These are phyloP conservation scores for Temnothorax rugatulus DNA, from an alignment of 2,888 invertebrate genomes.

Conservation along the genomic window DNA sequence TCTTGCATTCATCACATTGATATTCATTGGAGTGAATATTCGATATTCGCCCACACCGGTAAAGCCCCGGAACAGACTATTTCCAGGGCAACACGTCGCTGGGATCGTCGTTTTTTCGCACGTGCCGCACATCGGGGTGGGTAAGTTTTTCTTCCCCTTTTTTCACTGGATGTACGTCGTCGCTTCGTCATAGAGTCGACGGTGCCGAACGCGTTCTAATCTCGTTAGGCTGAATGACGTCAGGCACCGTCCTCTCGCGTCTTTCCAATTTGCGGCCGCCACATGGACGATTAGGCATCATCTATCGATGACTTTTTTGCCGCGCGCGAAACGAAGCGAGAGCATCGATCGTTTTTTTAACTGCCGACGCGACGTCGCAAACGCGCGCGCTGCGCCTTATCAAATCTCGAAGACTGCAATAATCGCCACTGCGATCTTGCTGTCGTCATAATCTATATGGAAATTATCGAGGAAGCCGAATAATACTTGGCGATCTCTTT, in stretches of 20 bases:
- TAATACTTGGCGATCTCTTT: not conserved
- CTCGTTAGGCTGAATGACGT: slow-evolving; percentile 60
- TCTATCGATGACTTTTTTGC: slow-evolving; percentile 44
- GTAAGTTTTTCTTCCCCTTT: not conserved
- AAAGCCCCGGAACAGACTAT: not conserved
- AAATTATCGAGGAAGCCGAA: not conserved
- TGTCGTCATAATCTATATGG: not conserved
- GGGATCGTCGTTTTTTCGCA: slow-evolving; percentile 5
- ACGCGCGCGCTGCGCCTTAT: slow-evolving; percentile 22
- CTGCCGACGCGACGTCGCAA: not conserved
- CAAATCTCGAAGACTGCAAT: slow-evolving; percentile 17
- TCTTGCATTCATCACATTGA: not conserved
- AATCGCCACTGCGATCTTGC: not conserved
- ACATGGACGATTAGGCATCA: slow-evolving; percentile 38
- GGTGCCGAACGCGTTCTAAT: slow-evolving; percentile 59
- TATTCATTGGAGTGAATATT: slow-evolving; percentile 14
- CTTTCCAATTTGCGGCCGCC: slow-evolving; percentile 41
- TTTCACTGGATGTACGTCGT: slow-evolving; percentile 38
- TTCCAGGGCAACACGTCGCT: not conserved
- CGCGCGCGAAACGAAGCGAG: slow-evolving; percentile 33
- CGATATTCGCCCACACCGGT: not conserved
- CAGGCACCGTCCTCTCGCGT: slow-evolving; percentile 41
- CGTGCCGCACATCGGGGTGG: not conserved
- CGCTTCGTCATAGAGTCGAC: slow-evolving; percentile 16
- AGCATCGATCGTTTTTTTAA: slow-evolving; percentile 42